phyloP scores from a whole-genome alignment of 1,140 invertebrate species.

The Drosophila fuyamai region DNA sequence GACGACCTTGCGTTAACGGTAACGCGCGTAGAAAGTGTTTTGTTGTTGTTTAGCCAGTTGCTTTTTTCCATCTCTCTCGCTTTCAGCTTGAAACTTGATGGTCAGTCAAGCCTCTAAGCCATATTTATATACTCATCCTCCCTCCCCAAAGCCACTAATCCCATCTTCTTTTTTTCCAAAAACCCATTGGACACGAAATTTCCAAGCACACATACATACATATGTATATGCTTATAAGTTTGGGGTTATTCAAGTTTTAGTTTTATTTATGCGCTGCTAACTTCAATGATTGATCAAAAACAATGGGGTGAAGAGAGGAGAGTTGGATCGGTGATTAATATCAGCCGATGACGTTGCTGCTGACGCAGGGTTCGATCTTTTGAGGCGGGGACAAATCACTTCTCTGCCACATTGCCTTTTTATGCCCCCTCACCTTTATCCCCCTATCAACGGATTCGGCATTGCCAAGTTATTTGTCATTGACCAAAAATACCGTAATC shows the following conservation, averaged over 20 bases:
- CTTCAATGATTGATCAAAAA: constrained; percentile 16
- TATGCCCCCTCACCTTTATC: constrained; percentile 14
- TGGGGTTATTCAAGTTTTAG: constrained; percentile 2
- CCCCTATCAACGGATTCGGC: constrained; percentile 1
- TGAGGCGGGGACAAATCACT: constrained; percentile 11
- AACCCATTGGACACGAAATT: constrained; percentile 34
- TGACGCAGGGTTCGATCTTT: constrained; percentile 39
- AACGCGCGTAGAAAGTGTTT: constrained; percentile 82
- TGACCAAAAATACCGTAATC: constrained; percentile 55
- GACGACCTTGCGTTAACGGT: constrained; percentile 80
- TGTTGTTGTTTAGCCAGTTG: constrained; percentile 51
- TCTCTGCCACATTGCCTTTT: not conserved
- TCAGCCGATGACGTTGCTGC: constrained; percentile 36
- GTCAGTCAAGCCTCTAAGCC: constrained; percentile 41
- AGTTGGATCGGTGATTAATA: constrained; percentile 63
- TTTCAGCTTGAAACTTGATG: constrained; percentile 62
- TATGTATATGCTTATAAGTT: constrained; percentile 12
- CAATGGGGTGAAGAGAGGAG: not conserved
- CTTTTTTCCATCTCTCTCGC: constrained; percentile 18
- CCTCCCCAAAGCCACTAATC: constrained; percentile 3
- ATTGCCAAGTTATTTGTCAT: constrained; percentile 68
- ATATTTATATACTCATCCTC: constrained; percentile 3
- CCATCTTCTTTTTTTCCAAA: not conserved
- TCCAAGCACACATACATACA: constrained; percentile 1
- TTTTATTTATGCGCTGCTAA: not conserved